These are phyloP conservation scores for Carduelis carduelis DNA, from an alignment of 2,797 vertebrate species.

Conservation along the genomic window DNA sequence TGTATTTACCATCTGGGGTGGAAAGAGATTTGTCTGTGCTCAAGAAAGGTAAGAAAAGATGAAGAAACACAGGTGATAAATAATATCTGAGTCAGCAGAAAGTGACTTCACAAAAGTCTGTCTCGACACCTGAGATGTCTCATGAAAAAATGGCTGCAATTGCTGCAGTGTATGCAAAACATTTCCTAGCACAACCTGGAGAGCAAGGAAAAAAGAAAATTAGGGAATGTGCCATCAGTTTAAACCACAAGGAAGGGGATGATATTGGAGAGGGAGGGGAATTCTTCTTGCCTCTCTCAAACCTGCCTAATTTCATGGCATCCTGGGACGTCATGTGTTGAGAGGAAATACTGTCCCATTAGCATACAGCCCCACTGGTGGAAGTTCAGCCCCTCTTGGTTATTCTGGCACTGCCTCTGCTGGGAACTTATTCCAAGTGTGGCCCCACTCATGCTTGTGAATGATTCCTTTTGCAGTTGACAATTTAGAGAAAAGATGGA, in stretches of 20 bases:
- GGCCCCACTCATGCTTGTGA: neutral
- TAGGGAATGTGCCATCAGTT: neutral
- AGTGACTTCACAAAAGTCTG: slow-evolving; percentile 42
- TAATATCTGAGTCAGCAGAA: slow-evolving; percentile 31
- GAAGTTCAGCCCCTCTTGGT: neutral
- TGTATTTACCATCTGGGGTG: neutral
- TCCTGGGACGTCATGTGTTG: neutral
- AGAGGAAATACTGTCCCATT: neutral
- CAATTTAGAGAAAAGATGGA: neutral
- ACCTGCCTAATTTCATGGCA: neutral
- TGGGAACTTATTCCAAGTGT: neutral
- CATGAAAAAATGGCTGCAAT: neutral
- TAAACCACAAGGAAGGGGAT: neutral
- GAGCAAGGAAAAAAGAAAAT: neutral
- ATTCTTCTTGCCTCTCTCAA: neutral
- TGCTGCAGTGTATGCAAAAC: neutral
- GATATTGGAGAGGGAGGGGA: neutral
- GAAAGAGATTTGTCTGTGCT: neutral
- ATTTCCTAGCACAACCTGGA: neutral
- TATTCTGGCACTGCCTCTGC: neutral
- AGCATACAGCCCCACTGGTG: neutral
- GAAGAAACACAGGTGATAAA: neutral
- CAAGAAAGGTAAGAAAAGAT: neutral
- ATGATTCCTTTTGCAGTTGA: neutral
- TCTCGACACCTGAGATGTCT: neutral